Conservation (phyloP, 2,888 invertebrate species). For the Uropetala carovei region DNA sequence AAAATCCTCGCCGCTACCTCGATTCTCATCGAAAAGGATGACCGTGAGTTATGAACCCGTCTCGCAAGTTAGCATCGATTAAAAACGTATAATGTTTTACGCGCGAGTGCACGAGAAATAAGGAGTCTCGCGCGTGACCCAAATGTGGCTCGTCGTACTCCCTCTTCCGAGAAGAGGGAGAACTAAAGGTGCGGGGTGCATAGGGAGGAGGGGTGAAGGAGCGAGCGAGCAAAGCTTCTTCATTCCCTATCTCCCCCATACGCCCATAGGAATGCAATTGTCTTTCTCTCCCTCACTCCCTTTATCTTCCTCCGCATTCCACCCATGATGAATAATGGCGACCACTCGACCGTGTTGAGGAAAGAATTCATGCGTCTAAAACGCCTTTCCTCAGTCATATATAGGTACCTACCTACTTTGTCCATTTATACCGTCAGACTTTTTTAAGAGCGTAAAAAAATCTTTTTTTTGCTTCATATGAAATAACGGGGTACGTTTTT, state of each 20-base stretch:
- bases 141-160: neutral
- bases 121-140: neutral
- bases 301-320: constrained; percentile 7
- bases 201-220: neutral
- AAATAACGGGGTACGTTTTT: too few species aligned
- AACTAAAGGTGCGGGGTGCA: too few species aligned
- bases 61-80: neutral
- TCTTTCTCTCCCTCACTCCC: neutral
- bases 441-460: neutral
- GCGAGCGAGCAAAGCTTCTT: neutral
- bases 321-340: constrained; percentile 28
- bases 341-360: constrained; percentile 1
- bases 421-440: neutral
- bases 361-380: neutral
- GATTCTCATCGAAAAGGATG: neutral
- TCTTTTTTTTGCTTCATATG: neutral
- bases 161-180: neutral
- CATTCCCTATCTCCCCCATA: neutral
- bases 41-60: neutral
- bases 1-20: neutral
- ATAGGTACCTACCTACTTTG: neutral
- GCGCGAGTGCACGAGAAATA: neutral
- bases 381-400: neutral
- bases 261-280: constrained; percentile 41
- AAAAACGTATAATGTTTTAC: constrained; percentile 12